Evolutionary conservation across 2,113 vertebrate genomes (phyloP).

Genomic region (Pandion haliaetus): DNA sequence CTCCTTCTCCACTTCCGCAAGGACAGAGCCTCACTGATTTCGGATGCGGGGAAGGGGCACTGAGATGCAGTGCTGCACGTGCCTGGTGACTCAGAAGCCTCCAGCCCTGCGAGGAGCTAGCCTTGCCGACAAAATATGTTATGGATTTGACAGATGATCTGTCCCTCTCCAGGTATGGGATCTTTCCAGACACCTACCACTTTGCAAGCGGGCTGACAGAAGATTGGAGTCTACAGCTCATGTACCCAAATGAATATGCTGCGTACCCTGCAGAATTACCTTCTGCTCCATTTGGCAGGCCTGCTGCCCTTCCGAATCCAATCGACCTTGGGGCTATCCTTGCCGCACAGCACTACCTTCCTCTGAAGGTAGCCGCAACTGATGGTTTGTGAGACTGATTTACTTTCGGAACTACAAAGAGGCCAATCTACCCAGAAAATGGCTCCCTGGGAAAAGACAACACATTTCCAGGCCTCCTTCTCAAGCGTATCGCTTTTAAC

Average conservation of each 20-base stretch:
- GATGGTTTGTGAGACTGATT: not conserved
- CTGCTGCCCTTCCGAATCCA: too few relatives aligned
- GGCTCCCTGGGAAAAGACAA: not conserved
- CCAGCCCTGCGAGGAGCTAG: too few relatives aligned
- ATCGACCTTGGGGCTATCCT: not conserved
- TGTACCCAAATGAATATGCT: not conserved
- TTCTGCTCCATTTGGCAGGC: not conserved
- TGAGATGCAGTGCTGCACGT: accelerated
- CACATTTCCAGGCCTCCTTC: not conserved
- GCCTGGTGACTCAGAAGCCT: not conserved
- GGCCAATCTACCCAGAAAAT: not conserved
- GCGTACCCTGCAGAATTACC: not conserved
- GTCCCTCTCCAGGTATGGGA: not conserved
- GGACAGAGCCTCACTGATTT: not conserved
- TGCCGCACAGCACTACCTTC: not conserved
- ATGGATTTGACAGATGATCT: too few relatives aligned
- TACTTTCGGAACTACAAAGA: not conserved
- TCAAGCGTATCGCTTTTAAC: not conserved
- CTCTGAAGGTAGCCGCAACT: not conserved
- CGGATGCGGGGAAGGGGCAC: accelerated
- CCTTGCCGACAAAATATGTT: too few relatives aligned
- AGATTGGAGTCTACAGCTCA: not conserved
- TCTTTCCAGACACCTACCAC: not conserved
- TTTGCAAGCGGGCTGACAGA: not conserved
- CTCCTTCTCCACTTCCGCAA: not conserved